Base-by-base conservation (phyloP, 2,888 invertebrate genomes). In the Embidobia sp. region DNA sequence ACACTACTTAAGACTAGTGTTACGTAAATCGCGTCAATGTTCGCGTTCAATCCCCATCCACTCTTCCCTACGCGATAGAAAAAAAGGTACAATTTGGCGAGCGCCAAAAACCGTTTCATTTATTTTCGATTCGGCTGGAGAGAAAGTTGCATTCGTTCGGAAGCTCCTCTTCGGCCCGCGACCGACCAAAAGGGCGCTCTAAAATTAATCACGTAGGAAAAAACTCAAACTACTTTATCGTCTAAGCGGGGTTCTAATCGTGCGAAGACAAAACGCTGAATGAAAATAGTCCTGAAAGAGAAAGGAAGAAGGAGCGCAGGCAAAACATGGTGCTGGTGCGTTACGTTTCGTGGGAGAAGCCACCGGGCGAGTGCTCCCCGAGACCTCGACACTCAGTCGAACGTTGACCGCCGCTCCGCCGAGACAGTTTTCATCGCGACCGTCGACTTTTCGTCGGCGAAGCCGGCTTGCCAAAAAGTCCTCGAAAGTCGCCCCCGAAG, bases 381-480 rank as follows among this genome's bases (percentile, higher is more conserved):
- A 67, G 46, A 35, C 67, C 67, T 67, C 55, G 46, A 35, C 55
- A 55, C 55, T 74, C 74, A 75, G 74, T 75, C 74, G 74, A 40
- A 67, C 74, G 53, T 67, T 75, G 67, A 67, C 74, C 59, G 74
- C 48, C 74, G 61, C 26, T 16, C 61, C 46, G 67, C 37, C 27
- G 67, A 46, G 55, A 35, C 37, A 42, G 10, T 51, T 63, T 46
- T 63, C 40, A 37, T 37, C 13, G 22, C 53, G 53, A 7, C 40
- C 37, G 37, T 15, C 18, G 18, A n/a, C 40, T 19, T 33, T 31
- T 51, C 16, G 29, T 10, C 53, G n/a, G 7, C 33, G 13, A n/a
- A 7, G 16, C 51, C 35, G 35, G 35, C 29, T 37, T 15, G 42
- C n/a, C n/a, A 29, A 29, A 29, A 29, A 29, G 4, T 29, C 29